phyloP scores from a whole-genome alignment of 1,140 invertebrate species.

The Pseudachorutes palmiensis region DNA sequence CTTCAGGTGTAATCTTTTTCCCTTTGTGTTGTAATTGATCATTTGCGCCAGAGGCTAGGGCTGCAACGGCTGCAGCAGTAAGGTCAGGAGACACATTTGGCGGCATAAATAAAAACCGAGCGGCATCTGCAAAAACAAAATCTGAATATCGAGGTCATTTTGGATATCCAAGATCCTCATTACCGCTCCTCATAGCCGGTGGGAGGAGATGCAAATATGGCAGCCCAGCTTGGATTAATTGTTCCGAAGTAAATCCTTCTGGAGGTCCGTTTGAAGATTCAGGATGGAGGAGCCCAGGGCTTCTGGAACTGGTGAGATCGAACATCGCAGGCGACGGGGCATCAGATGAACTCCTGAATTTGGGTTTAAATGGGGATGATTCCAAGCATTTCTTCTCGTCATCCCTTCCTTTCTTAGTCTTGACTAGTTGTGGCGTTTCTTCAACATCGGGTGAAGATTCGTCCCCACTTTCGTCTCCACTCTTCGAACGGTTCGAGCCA shows the following conservation, averaged over 20 bases:
- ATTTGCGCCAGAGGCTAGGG: constrained; percentile 41
- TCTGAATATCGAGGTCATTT: not conserved
- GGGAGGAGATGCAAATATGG: constrained; percentile 33
- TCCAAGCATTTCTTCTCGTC: not conserved
- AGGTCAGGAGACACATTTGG: constrained; percentile 45
- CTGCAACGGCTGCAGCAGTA: constrained; percentile 41
- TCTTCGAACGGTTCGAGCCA: not conserved
- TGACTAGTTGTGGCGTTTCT: no score
- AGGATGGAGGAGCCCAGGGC: constrained; percentile 23
- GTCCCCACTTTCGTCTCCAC: not conserved
- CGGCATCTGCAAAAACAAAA: constrained; percentile 26
- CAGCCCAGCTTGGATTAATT: constrained; percentile 26
- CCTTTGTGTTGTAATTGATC: constrained; percentile 40
- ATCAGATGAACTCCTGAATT: no score
- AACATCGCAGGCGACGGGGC: not conserved
- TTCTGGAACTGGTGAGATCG: not conserved
- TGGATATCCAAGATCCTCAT: not conserved
- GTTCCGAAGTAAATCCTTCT: constrained; percentile 25
- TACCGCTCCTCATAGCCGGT: constrained; percentile 29
- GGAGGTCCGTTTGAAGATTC: constrained; percentile 25
- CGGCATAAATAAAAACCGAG: constrained; percentile 41
- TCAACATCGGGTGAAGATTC: no score
- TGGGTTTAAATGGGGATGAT: constrained; percentile 3
- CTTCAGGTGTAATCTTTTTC: constrained; percentile 8
- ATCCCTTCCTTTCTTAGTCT: no score